These are phyloP conservation scores for Sinocyclocheilus anophthalmus DNA, from an alignment of 2,113 vertebrate species.

Conservation along the genomic window DNA sequence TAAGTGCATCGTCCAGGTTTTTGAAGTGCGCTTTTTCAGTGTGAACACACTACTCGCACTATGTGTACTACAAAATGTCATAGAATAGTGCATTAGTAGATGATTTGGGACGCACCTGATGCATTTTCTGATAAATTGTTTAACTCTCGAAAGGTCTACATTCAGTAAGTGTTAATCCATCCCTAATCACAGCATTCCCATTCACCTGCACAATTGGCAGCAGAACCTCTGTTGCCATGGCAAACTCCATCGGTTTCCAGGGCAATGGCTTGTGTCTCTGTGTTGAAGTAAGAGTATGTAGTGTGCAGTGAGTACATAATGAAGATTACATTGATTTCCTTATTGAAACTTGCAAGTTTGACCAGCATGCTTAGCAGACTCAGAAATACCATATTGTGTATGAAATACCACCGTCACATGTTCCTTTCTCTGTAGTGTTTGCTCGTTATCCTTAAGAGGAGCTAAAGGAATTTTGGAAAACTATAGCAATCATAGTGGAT, in stretches of 20 bases:
- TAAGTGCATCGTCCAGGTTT: too few species aligned
- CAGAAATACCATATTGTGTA: neutral
- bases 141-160: conserved; percentile 16
- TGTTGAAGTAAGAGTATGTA: conserved; percentile 48
- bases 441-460: neutral
- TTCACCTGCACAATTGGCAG: conserved; percentile 51
- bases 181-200: conserved; percentile 48
- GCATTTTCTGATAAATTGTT: neutral
- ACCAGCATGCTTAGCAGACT: neutral
- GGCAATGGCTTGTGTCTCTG: conserved; percentile 50
- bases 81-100: too few species aligned
- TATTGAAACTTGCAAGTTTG: conserved; percentile 24
- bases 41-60: too few species aligned
- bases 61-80: too few species aligned
- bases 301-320: conserved; percentile 46
- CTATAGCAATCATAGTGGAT: neutral
- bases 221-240: conserved; percentile 58
- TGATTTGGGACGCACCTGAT: neutral
- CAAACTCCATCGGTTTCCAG: conserved; percentile 56
- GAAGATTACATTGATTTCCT: conserved; percentile 36
- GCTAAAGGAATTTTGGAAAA: neutral
- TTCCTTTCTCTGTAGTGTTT: neutral
- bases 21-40: too few species aligned
- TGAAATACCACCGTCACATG: neutral
- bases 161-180: conserved; percentile 43